Conservation (phyloP, 1,140 invertebrate species). For the Zaprionus nigranus region DNA sequence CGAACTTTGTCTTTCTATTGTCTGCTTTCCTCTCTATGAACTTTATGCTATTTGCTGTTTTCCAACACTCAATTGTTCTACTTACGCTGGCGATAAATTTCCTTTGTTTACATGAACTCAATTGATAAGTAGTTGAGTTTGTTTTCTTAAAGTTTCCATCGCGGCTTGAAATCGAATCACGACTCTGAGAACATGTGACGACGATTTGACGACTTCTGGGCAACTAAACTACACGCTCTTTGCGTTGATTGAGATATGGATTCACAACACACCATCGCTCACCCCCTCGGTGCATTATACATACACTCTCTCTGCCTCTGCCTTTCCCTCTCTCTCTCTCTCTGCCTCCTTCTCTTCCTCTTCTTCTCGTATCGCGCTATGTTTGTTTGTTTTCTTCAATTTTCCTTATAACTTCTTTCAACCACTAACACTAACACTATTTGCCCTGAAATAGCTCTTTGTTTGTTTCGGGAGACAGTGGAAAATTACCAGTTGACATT, state of each 20-base stretch:
- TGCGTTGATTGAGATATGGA: conserved; percentile 27
- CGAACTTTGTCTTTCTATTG: conserved; percentile 8
- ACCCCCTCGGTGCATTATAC: conserved; percentile 16
- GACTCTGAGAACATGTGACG: conserved; percentile 29
- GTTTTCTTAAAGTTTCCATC: conserved; percentile 31
- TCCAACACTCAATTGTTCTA: conserved; percentile 33
- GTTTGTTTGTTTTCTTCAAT: conserved; percentile 43
- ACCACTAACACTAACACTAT: conserved; percentile 43
- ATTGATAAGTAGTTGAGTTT: conserved; percentile 27
- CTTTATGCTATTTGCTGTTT: conserved; percentile 3
- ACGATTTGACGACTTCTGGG: background rate
- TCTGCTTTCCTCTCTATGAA: background rate
- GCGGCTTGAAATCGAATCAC: conserved; percentile 35
- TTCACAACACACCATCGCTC: conserved; percentile 18
- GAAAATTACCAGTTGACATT: conserved; percentile 45
- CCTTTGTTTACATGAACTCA: conserved; percentile 33
- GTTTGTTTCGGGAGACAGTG: conserved; percentile 30
- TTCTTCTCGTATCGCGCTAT: conserved; percentile 9
- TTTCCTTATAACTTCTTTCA: conserved; percentile 29
- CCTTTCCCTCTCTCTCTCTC: background rate
- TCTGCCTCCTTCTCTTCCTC: background rate
- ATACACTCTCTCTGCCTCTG: too few species aligned
- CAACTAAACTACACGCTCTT: conserved; percentile 3
- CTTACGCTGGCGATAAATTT: conserved; percentile 42
- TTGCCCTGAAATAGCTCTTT: conserved; percentile 29